Evolutionary conservation across 2,113 vertebrate species (phyloP).

Genomic region (Loxodonta africana): DNA sequence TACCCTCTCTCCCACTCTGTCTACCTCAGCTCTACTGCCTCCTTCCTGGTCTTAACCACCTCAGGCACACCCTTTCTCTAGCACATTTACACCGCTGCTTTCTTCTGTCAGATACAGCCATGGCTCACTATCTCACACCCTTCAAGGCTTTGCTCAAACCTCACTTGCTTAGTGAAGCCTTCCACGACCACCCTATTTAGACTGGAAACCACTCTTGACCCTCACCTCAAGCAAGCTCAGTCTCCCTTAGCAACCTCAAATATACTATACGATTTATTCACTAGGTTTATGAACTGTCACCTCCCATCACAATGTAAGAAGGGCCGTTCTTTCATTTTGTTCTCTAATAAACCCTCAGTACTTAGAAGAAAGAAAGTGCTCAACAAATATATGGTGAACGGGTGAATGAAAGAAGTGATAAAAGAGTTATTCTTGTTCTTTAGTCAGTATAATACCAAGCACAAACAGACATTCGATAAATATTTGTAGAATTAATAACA

Average conservation of each 20-base stretch:
- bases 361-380: not conserved
- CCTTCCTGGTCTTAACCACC: not conserved
- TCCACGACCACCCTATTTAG: not conserved
- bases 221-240: not conserved
- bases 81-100: fast-evolving
- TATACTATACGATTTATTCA: not conserved
- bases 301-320: not conserved
- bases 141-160: not conserved
- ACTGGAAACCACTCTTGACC: not conserved
- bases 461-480: not conserved
- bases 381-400: not conserved
- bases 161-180: not conserved
- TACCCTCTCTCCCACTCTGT: not conserved
- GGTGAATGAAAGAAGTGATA: not conserved
- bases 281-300: not conserved
- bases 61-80: not conserved
- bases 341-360: not conserved
- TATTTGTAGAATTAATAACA: not conserved
- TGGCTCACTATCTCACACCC: not conserved
- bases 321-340: not conserved
- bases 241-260: not conserved
- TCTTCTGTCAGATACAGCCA: not conserved
- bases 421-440: not conserved
- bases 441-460: not conserved
- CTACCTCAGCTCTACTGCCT: not conserved